Percentiles rank a stretch among this genome's conserved stretches.
These are phyloP conservation scores for Rambutsinella grinnellia DNA, from an alignment of 2,888 invertebrate genomes.

Conservation along the genomic window DNA sequence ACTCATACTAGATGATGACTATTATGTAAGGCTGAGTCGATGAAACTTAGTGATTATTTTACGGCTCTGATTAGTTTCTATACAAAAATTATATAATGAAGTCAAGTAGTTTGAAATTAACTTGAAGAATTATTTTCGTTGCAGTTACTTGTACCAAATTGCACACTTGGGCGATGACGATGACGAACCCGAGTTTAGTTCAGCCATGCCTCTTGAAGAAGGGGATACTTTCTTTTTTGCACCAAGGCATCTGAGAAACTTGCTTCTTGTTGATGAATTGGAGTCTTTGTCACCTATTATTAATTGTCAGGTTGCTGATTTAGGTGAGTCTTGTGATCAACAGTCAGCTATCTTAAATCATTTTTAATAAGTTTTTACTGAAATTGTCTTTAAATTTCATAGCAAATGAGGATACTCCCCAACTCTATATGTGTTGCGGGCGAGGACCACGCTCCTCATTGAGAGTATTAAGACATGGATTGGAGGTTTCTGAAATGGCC, in stretches of 20 bases:
- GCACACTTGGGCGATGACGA: conserved; percentile 99
- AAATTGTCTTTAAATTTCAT: conserved; percentile 23
- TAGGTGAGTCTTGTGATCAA: conserved; percentile 69
- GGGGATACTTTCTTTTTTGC: conserved; percentile 99
- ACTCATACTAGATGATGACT: conserved; percentile 9
- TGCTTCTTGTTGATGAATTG: conserved; percentile 96
- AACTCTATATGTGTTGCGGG: conserved; percentile 96
- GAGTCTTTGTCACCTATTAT: conserved; percentile 95
- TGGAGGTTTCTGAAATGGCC: conserved; percentile 99
- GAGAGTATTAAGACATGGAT: conserved; percentile 93
- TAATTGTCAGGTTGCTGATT: conserved; percentile 86
- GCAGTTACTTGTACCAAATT: conserved; percentile 96
- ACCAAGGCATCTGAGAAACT: conserved; percentile 91
- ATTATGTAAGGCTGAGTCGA: conserved; percentile 27
- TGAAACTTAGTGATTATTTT: conserved; percentile 32
- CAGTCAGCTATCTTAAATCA: background rate
- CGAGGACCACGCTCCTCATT: conserved; percentile 94
- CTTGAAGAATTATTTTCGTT: too few species aligned
- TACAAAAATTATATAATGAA: too few species aligned
- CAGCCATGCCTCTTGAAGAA: conserved; percentile 97
- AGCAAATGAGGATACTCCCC: conserved; percentile 99
- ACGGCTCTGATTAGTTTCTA: conserved; percentile 65
- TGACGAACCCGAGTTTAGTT: conserved; percentile 98
- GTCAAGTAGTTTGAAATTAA: conserved; percentile 63
- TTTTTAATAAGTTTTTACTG: background rate